These are phyloP conservation scores for Orchestes rusci DNA, from an alignment of 2,888 invertebrate species.

Conservation along the genomic window DNA sequence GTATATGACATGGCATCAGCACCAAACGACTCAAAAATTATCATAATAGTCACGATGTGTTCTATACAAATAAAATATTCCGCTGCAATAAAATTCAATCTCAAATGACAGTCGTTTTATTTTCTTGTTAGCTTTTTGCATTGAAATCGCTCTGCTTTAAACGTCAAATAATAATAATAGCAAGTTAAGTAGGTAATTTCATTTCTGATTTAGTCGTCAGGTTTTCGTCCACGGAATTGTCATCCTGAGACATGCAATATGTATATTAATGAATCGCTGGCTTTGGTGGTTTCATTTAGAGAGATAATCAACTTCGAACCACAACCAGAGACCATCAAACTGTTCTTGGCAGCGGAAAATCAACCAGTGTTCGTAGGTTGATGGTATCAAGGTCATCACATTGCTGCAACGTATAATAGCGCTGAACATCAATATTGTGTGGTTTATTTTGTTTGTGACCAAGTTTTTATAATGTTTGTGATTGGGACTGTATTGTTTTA, in stretches of 20 bases:
- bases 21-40: too few relatives aligned
- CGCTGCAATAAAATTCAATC: slow-evolving; percentile 10
- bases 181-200: slow-evolving; percentile 21
- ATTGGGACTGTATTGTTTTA: too few relatives aligned
- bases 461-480: too few relatives aligned
- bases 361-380: too few relatives aligned
- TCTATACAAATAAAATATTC: too few relatives aligned
- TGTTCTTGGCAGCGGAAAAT: not conserved
- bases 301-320: slow-evolving; percentile 10
- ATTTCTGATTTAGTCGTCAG: slow-evolving; percentile 22
- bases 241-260: slow-evolving; percentile 20
- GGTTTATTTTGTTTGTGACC: too few relatives aligned
- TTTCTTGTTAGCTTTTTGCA: slow-evolving; percentile 16
- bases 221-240: slow-evolving; percentile 14
- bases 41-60: too few relatives aligned
- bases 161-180: slow-evolving; percentile 18
- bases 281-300: slow-evolving; percentile 14
- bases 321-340: slow-evolving; percentile 3
- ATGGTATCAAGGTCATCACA: too few relatives aligned
- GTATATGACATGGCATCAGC: too few relatives aligned
- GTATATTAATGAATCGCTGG: slow-evolving; percentile 20
- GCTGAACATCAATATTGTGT: too few relatives aligned
- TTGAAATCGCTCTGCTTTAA: slow-evolving; percentile 18
- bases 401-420: too few relatives aligned
- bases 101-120: slow-evolving; percentile 18